Conservation (phyloP, 1,140 invertebrate genomes). For the Zaprionus kolodkinae region DNA sequence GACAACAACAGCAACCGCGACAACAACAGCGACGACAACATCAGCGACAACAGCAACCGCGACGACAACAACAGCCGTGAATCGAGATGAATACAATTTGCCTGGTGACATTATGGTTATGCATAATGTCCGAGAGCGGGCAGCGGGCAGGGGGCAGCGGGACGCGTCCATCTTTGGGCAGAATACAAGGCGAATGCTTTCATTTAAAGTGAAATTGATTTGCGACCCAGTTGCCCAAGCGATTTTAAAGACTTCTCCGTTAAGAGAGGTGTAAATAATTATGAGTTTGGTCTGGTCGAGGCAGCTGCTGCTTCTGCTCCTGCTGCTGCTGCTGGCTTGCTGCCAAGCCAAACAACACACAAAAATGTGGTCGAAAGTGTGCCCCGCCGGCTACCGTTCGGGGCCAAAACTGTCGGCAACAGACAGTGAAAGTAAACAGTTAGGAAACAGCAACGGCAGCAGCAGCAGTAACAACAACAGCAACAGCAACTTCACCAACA, state of each 20-base stretch:
- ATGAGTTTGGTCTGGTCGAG: conserved; percentile 64
- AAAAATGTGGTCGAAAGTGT: conserved; percentile 61
- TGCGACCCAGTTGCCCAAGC: conserved; percentile 73
- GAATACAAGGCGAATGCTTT: conserved; percentile 59
- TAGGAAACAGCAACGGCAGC: conserved; percentile 54
- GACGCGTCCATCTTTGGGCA: conserved; percentile 70
- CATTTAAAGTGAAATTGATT: conserved; percentile 81
- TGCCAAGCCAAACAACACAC: conserved; percentile 42
- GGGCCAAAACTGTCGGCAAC: conserved; percentile 54
- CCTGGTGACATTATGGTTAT: conserved; percentile 40
- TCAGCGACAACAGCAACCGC: neutral
- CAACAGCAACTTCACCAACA: conserved; percentile 28
- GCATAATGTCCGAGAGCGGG: conserved; percentile 58
- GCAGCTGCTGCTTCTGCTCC: conserved; percentile 27
- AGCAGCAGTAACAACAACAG: conserved; percentile 30
- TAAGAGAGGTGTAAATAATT: conserved; percentile 80
- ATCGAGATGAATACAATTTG: conserved; percentile 24
- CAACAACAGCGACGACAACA: neutral
- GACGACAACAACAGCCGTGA: conserved; percentile 12
- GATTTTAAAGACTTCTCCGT: conserved; percentile 64
- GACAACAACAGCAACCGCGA: neutral
- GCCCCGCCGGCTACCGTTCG: conserved; percentile 65
- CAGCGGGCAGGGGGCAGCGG: conserved; percentile 63
- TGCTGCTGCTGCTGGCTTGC: conserved; percentile 7
- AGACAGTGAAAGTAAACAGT: conserved; percentile 77